Evolutionary conservation across 2,797 vertebrate species (phyloP).

Genomic region (Chloroceryle inda): DNA sequence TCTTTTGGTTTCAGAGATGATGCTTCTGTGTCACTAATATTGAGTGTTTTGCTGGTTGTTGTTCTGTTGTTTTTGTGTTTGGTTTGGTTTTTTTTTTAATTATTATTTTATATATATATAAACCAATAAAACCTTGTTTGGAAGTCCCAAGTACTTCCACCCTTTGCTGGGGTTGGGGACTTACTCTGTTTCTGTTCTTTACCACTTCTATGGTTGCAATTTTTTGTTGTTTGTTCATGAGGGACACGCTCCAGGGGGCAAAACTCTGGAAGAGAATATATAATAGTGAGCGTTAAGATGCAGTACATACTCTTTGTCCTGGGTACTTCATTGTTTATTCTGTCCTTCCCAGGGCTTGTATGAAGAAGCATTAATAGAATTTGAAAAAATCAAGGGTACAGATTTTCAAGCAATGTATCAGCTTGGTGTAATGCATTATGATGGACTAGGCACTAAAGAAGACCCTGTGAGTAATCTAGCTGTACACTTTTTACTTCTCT

Average conservation of each 20-base stretch:
- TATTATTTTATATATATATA: neutral
- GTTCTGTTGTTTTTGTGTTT: too few species aligned
- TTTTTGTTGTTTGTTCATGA: neutral
- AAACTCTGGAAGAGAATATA: neutral
- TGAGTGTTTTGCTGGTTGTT: neutral
- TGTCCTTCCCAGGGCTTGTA: slow-evolving; percentile 79
- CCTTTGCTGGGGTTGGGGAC: neutral
- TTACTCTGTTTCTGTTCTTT: neutral
- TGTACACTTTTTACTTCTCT: neutral
- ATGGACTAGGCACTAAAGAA: slow-evolving; percentile 80
- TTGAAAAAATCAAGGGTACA: slow-evolving; percentile 81
- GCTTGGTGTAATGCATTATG: slow-evolving; percentile 86
- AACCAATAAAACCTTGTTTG: neutral
- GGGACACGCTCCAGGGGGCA: neutral
- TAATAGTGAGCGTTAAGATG: neutral
- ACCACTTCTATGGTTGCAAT: neutral
- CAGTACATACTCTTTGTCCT: rapidly evolving
- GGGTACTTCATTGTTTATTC: neutral
- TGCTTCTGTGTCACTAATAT: neutral
- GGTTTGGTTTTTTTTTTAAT: neutral
- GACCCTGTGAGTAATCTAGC: slow-evolving; percentile 78
- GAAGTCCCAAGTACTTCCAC: neutral
- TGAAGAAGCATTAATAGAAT: slow-evolving; percentile 79
- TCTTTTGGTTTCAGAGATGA: neutral
- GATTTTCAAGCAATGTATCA: slow-evolving; percentile 86